These are phyloP conservation scores for Hofmannophila pseudospretella DNA, from an alignment of 2,888 invertebrate species.

Conservation along the genomic window DNA sequence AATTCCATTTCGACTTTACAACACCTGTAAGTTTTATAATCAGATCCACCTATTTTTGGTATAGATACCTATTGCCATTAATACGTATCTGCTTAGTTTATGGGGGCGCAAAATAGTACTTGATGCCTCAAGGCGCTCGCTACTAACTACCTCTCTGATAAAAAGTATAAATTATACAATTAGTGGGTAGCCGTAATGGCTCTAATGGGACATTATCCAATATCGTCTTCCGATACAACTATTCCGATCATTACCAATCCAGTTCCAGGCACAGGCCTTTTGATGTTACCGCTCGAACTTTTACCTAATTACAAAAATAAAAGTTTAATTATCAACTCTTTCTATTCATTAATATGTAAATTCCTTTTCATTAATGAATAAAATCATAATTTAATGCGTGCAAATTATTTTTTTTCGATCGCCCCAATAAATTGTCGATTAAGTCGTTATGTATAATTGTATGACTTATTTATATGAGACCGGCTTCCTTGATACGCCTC, in stretches of 20 bases:
- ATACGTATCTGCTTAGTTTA: too few species aligned
- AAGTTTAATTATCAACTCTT: slow-evolving; percentile 40
- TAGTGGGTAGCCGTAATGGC: slow-evolving; percentile 25
- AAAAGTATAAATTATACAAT: slow-evolving; percentile 30
- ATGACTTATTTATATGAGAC: slow-evolving; percentile 15
- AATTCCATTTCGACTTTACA: too few species aligned
- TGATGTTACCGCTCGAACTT: slow-evolving; percentile 43
- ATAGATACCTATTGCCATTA: too few species aligned
- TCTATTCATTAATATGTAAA: slow-evolving; percentile 46
- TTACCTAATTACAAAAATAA: slow-evolving; percentile 46
- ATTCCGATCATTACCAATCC: slow-evolving; percentile 6
- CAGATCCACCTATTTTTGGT: too few species aligned
- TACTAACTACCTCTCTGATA: neutral
- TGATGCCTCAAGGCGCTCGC: too few species aligned
- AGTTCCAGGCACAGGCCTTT: slow-evolving; percentile 19
- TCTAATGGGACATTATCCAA: slow-evolving; percentile 18
- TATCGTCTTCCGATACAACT: slow-evolving; percentile 5
- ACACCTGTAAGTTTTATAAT: too few species aligned
- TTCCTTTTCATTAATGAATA: slow-evolving; percentile 41
- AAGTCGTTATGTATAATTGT: slow-evolving; percentile 35
- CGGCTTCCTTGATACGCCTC: slow-evolving; percentile 8
- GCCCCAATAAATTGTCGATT: slow-evolving; percentile 43
- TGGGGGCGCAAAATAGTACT: too few species aligned
- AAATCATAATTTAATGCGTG: slow-evolving; percentile 40
- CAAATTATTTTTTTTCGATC: slow-evolving; percentile 34